These are phyloP conservation scores for Diplogasteroides magnus DNA, from an alignment of 1,140 invertebrate species.

Conservation along the genomic window DNA sequence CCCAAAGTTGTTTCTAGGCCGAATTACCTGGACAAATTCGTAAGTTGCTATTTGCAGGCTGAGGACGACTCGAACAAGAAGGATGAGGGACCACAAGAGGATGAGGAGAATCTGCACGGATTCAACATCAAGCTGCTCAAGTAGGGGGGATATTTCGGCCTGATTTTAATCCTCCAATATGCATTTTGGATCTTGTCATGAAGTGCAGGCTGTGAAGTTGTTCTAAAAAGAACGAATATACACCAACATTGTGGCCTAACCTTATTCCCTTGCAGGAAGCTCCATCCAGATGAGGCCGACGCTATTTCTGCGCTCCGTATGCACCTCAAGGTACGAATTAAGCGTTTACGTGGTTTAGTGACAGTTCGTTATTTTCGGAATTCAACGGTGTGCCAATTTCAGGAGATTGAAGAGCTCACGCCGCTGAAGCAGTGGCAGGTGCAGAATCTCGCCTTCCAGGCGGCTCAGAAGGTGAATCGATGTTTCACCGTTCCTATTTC, in stretches of 20 bases:
- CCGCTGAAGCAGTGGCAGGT: conserved; percentile 97
- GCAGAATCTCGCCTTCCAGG: conserved; percentile 78
- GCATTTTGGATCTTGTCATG: no score
- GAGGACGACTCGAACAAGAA: conserved; percentile 30
- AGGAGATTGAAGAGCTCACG: conserved; percentile 80
- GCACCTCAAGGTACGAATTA: conserved; percentile 62
- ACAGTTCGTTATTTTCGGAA: no score
- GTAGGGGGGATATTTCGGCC: conserved; percentile 19
- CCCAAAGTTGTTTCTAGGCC: no score
- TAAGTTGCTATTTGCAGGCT: no score
- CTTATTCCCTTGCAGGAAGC: conserved; percentile 51
- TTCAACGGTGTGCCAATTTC: no score
- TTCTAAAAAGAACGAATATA: background rate
- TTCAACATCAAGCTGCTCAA: conserved; percentile 50
- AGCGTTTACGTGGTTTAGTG: no score
- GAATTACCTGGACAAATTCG: no score
- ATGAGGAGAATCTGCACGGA: conserved; percentile 44
- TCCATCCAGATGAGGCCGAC: conserved; percentile 56
- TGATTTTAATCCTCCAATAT: background rate
- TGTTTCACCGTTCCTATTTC: no score
- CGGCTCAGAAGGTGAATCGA: conserved; percentile 60
- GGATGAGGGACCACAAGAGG: conserved; percentile 26
- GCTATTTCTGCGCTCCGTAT: conserved; percentile 58
- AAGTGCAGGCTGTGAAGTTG: no score
- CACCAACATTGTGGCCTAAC: no score